Percentiles rank a stretch among this genome's conserved stretches.
Evolutionary conservation across 2,113 vertebrate genomes (phyloP).

Genomic region (Ivindomyrus marchei): DNA sequence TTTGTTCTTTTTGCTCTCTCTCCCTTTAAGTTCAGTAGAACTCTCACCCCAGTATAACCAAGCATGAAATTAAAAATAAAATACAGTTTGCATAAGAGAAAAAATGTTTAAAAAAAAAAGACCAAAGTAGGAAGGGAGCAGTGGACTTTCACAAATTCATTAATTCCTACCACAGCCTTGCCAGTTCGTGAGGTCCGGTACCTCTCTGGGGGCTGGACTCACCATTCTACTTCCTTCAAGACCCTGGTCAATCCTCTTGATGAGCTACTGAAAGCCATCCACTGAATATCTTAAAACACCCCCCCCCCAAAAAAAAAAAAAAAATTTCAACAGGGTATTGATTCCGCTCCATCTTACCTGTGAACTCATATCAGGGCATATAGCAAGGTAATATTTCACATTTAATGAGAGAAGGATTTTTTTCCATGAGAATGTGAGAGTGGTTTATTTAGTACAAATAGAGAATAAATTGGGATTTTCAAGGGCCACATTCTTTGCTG

Average conservation of each 20-base stretch:
- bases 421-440: background rate
- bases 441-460: background rate
- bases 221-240: background rate
- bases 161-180: slow-evolving; percentile 1
- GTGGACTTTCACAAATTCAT: background rate
- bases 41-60: background rate
- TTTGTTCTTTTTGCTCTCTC: background rate
- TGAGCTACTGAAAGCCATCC: background rate
- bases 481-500: background rate
- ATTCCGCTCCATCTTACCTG: background rate
- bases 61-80: background rate
- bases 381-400: background rate
- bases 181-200: background rate
- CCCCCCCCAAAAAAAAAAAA: too few relatives aligned
- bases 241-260: background rate
- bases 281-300: slow-evolving; percentile 5
- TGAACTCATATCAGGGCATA: background rate
- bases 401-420: background rate
- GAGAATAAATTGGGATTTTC: background rate
- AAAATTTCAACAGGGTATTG: slow-evolving; percentile 1
- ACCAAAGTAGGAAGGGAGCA: background rate
- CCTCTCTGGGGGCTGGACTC: background rate
- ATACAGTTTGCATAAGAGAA: background rate
- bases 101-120: background rate
- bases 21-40: background rate